A percentile compares a stretch with the other conserved stretches of the same genome.
phyloP scores from a whole-genome alignment of 2,888 invertebrate species.

The Cheilosia soror region DNA sequence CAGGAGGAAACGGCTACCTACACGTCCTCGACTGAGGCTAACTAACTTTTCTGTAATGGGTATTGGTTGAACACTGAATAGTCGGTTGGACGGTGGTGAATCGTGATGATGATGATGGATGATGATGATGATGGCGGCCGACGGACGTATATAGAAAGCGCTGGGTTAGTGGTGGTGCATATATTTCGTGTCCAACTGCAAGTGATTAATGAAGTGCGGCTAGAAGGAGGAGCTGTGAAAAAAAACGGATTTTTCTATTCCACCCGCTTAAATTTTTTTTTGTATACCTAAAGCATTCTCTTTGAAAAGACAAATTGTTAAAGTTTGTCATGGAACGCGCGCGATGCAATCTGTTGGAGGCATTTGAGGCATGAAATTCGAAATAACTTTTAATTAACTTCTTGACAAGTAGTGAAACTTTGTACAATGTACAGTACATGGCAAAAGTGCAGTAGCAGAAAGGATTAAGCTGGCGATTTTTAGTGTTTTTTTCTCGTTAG shows the following conservation, averaged over 20 bases:
- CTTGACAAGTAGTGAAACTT: constrained; percentile 74
- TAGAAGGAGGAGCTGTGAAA: constrained; percentile 2
- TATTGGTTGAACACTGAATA: constrained; percentile 2
- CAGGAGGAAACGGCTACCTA: constrained; percentile 21
- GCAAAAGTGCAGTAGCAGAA: constrained; percentile 18
- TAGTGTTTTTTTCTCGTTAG: not conserved
- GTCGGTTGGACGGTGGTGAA: not conserved
- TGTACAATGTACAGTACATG: constrained; percentile 20
- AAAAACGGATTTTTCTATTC: constrained; percentile 19
- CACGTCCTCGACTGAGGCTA: not conserved
- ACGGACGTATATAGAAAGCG: not conserved
- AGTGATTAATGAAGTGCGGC: constrained; percentile 71
- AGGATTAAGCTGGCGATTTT: constrained; percentile 28
- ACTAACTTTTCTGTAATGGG: constrained; percentile 41
- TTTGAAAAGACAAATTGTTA: constrained; percentile 72
- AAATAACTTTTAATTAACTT: constrained; percentile 75
- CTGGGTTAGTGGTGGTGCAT: constrained; percentile 49
- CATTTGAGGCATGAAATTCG: constrained; percentile 73
- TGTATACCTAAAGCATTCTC: constrained; percentile 6
- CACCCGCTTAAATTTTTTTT: constrained; percentile 4
- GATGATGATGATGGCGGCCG: not conserved
- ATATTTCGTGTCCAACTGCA: constrained; percentile 55
- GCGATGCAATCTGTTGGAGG: constrained; percentile 73
- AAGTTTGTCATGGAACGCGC: constrained; percentile 61
- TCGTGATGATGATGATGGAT: constrained; percentile 2